Conservation (phyloP, 2,888 invertebrate species). For the Xanthia togata region DNA sequence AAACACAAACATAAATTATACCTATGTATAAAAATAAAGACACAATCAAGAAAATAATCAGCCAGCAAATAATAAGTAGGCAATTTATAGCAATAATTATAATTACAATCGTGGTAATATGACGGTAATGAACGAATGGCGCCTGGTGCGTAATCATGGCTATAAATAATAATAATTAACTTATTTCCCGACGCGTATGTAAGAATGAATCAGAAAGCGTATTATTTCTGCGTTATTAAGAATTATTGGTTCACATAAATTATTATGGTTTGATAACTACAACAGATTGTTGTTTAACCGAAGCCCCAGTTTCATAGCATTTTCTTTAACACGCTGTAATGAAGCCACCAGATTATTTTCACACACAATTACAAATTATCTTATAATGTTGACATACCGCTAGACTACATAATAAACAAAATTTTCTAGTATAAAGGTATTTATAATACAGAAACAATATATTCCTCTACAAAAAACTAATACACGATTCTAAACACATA, state of each 20-base stretch:
- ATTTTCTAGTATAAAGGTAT: neutral
- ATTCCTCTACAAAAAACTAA: neutral
- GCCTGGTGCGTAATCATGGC: constrained; percentile 25
- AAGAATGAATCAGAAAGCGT: constrained; percentile 5
- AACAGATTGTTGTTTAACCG: neutral
- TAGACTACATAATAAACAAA: neutral
- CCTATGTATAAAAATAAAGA: too few species aligned
- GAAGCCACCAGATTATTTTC: too few species aligned
- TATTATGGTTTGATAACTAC: neutral
- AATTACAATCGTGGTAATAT: constrained; percentile 23
- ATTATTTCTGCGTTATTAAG: constrained; percentile 10
- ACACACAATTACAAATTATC: too few species aligned
- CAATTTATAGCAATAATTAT: constrained; percentile 29
- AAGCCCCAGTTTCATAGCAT: neutral
- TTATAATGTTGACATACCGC: neutral
- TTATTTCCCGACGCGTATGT: constrained; percentile 6
- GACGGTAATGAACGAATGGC: constrained; percentile 22
- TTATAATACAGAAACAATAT: neutral
- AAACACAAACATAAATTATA: too few species aligned
- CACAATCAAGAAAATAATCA: constrained; percentile 1
- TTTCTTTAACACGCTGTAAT: neutral
- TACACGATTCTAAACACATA: neutral
- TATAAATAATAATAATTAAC: constrained; percentile 31
- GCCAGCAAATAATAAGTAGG: constrained; percentile 7
- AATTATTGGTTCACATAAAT: neutral